Evolutionary conservation across 92 coral and sea anemone genomes (phyloP), one percentile per base, ranked within the genome.

Genomic region (Plumapathes pennacea): DNA sequence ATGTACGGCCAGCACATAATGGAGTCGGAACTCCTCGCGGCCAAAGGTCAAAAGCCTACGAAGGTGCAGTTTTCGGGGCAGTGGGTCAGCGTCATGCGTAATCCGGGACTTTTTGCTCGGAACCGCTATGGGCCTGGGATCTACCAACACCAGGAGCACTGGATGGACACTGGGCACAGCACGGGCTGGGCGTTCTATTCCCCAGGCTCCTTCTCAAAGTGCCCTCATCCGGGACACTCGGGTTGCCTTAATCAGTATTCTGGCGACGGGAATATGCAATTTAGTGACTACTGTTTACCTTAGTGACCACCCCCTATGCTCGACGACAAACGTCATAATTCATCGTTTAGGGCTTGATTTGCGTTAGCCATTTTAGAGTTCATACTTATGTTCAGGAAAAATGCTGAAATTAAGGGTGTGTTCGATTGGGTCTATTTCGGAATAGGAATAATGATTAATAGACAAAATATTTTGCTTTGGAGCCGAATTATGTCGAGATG

Each of bases 71-170:
- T 94, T 48, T 82, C 96, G 2, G 99, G 99, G 10, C 89, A 79
- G 42, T 80, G 89, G 96, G 99, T 94, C 1, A 88, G 72, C 18
- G 96, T 94, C 50, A 89, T 88, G 38, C 89, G 99, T 26, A 94
- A 94, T 74, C 99, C 99, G 25, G 99, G 99, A 9, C 90, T 94
- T 7, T 94, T 75, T 60, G 96, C 95, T 5, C 88, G 99, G 42
- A 94, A 94, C 62, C 94, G 99, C 33, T 94, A 94, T 58, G 99
- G 99, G 5, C 80, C 90, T 21, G 57, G 66, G 32, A 67, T 84
- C 33, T 89, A 75, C 57, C 82, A 86, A 3, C 99, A 94, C 36
- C 87, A 72, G 10, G 99, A 94, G 33, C 99, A 94, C 73, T 94
- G 99, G 99, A 81, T 84, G 90, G 99, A 89, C 14, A 64, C 48